Evolutionary conservation across 2,888 invertebrate genomes (phyloP).

Genomic region (Platypus cylindrus): DNA sequence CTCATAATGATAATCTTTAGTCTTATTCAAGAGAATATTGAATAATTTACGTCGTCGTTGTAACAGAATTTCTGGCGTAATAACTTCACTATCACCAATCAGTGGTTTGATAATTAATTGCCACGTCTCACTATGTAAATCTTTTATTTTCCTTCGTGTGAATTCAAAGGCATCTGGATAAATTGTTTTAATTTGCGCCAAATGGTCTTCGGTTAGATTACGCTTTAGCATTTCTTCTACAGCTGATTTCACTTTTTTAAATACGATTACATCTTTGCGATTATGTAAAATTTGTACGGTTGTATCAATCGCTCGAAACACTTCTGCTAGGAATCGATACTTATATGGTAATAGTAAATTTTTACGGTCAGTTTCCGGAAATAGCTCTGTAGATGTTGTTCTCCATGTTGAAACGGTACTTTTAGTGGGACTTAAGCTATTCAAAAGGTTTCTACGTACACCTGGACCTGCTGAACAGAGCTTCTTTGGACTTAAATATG

Average conservation of each 20-base stretch:
- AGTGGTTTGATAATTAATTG: slow-evolving; percentile 59
- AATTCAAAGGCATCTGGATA: slow-evolving; percentile 71
- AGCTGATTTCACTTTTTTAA: slow-evolving; percentile 73
- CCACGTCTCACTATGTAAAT: slow-evolving; percentile 54
- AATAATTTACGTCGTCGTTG: slow-evolving; percentile 64
- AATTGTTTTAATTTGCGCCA: slow-evolving; percentile 65
- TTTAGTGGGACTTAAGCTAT: slow-evolving; percentile 36
- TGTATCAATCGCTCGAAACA: slow-evolving; percentile 75
- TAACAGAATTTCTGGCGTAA: slow-evolving; percentile 63
- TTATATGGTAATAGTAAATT: slow-evolving; percentile 69
- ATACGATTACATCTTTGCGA: slow-evolving; percentile 78
- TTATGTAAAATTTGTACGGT: slow-evolving; percentile 75
- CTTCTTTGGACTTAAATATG: slow-evolving; percentile 36
- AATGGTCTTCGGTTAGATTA: slow-evolving; percentile 62
- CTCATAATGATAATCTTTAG: slow-evolving; percentile 62
- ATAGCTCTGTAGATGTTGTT: slow-evolving; percentile 44
- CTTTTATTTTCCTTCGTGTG: slow-evolving; percentile 58
- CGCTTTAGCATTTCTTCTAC: slow-evolving; percentile 78
- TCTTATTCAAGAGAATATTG: slow-evolving; percentile 53
- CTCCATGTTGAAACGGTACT: slow-evolving; percentile 43
- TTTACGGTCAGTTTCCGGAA: slow-evolving; percentile 47
- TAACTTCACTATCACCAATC: slow-evolving; percentile 39
- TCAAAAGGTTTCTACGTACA: slow-evolving; percentile 45
- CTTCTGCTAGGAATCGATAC: slow-evolving; percentile 68
- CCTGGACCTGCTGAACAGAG: slow-evolving; percentile 40